These are phyloP conservation scores for Ditula angustiorana DNA, from an alignment of 2,888 invertebrate genomes.

Conservation along the genomic window DNA sequence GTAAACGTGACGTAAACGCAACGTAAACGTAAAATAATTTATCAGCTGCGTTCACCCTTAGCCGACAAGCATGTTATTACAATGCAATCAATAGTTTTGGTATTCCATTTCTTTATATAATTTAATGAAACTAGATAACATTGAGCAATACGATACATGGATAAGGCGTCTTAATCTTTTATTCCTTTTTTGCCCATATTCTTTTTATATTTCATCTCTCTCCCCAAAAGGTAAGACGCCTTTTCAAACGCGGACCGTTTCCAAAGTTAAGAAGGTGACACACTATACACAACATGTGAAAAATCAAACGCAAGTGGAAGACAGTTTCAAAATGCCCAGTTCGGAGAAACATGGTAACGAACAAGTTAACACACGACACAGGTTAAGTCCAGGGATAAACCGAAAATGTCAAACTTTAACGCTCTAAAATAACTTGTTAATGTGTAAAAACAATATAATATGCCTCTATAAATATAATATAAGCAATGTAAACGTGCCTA, in stretches of 20 bases:
- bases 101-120: slow-evolving; percentile 57
- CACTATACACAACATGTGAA: slow-evolving; percentile 78
- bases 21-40: slow-evolving; percentile 38
- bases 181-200: background rate
- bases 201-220: background rate
- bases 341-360: slow-evolving; percentile 73
- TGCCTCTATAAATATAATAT: slow-evolving; percentile 53
- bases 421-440: slow-evolving; percentile 54
- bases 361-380: slow-evolving; percentile 48
- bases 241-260: slow-evolving; percentile 26
- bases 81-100: slow-evolving; percentile 64
- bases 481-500: slow-evolving; percentile 42
- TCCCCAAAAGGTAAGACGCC: slow-evolving; percentile 18
- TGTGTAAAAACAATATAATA: slow-evolving; percentile 57
- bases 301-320: slow-evolving; percentile 58
- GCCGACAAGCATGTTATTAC: slow-evolving; percentile 51
- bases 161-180: slow-evolving; percentile 29
- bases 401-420: slow-evolving; percentile 57
- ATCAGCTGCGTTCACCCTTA: slow-evolving; percentile 49
- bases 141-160: slow-evolving; percentile 66
- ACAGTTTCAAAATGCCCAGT: slow-evolving; percentile 71
- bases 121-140: slow-evolving; percentile 75
- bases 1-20: background rate
- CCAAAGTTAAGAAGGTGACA: slow-evolving; percentile 43
- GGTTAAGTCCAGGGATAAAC: slow-evolving; percentile 52